Evolutionary conservation across 2,797 vertebrate genomes (phyloP).

Genomic region (Lepilemur ruficaudatus): DNA sequence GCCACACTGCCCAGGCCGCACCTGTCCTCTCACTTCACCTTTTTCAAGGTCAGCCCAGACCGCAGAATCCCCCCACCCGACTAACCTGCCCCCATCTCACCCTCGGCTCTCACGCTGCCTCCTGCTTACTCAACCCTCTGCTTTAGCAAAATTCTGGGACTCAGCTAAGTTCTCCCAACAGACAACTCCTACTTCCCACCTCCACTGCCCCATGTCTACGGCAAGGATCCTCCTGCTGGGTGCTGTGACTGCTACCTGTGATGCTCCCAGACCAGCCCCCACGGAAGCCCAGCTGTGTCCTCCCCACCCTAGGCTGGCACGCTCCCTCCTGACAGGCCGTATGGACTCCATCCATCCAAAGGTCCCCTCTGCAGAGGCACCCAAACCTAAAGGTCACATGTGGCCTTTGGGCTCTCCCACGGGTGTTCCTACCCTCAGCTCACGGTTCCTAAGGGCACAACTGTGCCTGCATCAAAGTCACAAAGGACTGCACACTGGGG

Average conservation of each 20-base stretch:
- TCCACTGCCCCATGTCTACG: accelerated
- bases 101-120: not conserved
- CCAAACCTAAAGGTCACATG: not conserved
- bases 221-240: not conserved
- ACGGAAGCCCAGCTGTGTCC: not conserved
- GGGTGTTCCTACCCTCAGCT: not conserved
- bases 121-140: not conserved
- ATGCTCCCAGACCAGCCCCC: not conserved
- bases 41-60: no score
- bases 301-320: not conserved
- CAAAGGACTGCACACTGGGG: not conserved
- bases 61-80: not conserved
- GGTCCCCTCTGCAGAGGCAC: not conserved
- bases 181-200: not conserved
- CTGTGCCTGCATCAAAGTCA: not conserved
- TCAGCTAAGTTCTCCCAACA: not conserved
- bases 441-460: not conserved
- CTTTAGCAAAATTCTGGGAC: not conserved
- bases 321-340: accelerated
- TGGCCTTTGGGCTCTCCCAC: not conserved
- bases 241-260: not conserved
- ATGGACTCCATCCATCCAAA: not conserved
- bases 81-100: not conserved
- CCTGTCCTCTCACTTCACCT: not conserved
- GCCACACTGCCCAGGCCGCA: not conserved